A percentile compares a stretch with the other conserved stretches of the same genome.
Conservation (phyloP, 2,888 invertebrate species). For the Harpalus rufipes region DNA sequence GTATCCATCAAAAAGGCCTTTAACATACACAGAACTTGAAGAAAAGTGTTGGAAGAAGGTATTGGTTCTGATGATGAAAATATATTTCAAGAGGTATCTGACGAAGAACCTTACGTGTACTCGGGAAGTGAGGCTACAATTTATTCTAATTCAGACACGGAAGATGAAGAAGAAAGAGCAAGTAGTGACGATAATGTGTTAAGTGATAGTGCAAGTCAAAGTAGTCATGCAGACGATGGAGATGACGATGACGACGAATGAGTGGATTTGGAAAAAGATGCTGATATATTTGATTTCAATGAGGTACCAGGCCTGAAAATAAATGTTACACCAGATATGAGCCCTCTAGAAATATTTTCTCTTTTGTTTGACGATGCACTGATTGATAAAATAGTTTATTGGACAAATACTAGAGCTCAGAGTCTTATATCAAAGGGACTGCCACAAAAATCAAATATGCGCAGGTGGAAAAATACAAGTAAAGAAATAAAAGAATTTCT, state of each 20-base stretch:
- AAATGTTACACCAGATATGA: not conserved
- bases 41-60: not conserved
- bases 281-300: conserved; percentile 5
- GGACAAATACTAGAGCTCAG: conserved; percentile 25
- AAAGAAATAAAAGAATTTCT: conserved; percentile 2
- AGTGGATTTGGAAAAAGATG: not conserved
- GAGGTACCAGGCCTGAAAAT: not conserved
- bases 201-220: too few species aligned
- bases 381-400: conserved; percentile 12
- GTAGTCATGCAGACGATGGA: too few species aligned
- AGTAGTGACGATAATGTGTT: not conserved
- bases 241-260: not conserved
- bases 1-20: too few species aligned
- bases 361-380: conserved; percentile 15
- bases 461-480: conserved; percentile 1
- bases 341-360: conserved; percentile 5
- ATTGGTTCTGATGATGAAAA: not conserved
- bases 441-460: conserved; percentile 12
- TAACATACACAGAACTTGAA: not conserved
- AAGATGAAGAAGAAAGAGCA: not conserved
- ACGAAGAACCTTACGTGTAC: not conserved
- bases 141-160: not conserved
- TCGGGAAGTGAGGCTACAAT: conserved; percentile 1
- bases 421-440: not conserved
- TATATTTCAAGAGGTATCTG: not conserved